phyloP scores from a whole-genome alignment of 2,888 invertebrate species.

The Empis livida region DNA sequence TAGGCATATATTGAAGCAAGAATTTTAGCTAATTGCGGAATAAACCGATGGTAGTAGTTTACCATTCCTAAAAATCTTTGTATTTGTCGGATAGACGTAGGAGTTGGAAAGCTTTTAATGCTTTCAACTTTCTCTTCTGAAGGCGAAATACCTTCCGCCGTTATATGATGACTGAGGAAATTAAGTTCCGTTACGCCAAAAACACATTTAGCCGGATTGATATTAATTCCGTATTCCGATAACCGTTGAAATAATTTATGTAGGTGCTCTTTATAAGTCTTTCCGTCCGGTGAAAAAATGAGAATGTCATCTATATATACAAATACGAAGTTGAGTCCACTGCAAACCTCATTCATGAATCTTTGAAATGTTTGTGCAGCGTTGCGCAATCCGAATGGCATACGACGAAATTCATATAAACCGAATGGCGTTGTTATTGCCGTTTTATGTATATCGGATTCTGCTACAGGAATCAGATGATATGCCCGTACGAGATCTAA shows the following conservation, averaged over 20 bases:
- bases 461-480: slow-evolving; percentile 2
- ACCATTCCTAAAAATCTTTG: not conserved
- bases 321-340: not conserved
- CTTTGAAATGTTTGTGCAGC: not conserved
- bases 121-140: not conserved
- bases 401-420: slow-evolving; percentile 19
- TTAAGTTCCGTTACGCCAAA: not conserved
- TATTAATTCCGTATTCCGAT: not conserved
- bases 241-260: not conserved
- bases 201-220: not conserved
- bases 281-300: not conserved
- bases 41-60: not conserved
- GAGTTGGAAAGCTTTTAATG: not conserved
- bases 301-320: not conserved
- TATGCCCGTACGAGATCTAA: slow-evolving; percentile 1
- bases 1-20: not conserved
- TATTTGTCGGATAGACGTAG: not conserved
- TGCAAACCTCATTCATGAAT: not conserved
- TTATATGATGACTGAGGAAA: not conserved
- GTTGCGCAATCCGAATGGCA: not conserved
- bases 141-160: not conserved
- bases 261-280: not conserved
- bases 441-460: slow-evolving; percentile 3
- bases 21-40: not conserved
- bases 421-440: slow-evolving; percentile 24